These are phyloP conservation scores for Acleris sparsana DNA, from an alignment of 2,888 invertebrate genomes.

Conservation along the genomic window DNA sequence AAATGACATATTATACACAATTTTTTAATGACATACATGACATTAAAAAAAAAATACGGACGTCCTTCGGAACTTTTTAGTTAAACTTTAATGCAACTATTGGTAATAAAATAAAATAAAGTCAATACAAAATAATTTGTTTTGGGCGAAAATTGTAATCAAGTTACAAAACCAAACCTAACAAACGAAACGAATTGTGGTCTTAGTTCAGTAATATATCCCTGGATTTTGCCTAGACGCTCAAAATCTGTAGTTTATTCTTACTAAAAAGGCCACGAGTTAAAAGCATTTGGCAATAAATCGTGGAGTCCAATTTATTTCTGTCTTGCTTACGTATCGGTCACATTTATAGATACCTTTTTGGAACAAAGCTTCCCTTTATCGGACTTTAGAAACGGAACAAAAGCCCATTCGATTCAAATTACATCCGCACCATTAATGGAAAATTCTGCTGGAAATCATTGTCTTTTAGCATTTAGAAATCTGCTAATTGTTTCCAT, in stretches of 20 bases:
- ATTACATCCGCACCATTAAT: constrained; percentile 56
- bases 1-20: no score
- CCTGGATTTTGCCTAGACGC: constrained; percentile 47
- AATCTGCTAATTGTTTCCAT: constrained; percentile 48
- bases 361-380: constrained; percentile 64
- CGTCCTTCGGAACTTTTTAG: no score
- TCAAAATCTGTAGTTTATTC: constrained; percentile 58
- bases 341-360: constrained; percentile 67
- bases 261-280: constrained; percentile 61
- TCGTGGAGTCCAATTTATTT: constrained; percentile 75
- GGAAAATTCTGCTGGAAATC: constrained; percentile 49
- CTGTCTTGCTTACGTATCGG: constrained; percentile 69
- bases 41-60: no score
- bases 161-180: neutral
- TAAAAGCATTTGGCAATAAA: constrained; percentile 81
- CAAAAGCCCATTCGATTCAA: constrained; percentile 71
- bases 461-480: constrained; percentile 25
- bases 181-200: neutral
- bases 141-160: no score
- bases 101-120: no score
- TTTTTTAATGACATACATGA: no score
- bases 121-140: no score
- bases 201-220: constrained; percentile 6
- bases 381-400: constrained; percentile 61
- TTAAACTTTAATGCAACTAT: no score